Conservation (phyloP, 2,888 invertebrate genomes). For the Dryobota labecula region DNA sequence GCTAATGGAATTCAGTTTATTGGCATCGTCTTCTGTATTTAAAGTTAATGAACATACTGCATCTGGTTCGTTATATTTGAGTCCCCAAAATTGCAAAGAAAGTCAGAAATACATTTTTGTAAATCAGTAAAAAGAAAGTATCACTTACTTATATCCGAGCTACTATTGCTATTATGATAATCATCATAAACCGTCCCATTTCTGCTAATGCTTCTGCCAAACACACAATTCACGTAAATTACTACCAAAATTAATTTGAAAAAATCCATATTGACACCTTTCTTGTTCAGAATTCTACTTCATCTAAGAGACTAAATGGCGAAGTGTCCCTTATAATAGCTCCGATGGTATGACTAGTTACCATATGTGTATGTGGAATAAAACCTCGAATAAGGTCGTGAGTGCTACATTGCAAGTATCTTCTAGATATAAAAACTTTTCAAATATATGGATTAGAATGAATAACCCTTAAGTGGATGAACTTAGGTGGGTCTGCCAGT, state of each 20-base stretch:
- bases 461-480: slow-evolving; percentile 19
- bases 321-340: slow-evolving; percentile 82
- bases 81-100: not conserved
- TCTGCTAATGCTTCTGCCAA: slow-evolving; percentile 71
- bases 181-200: slow-evolving; percentile 68
- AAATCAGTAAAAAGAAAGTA: not conserved
- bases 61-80: not conserved
- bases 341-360: slow-evolving; percentile 70
- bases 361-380: slow-evolving; percentile 83
- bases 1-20: not conserved
- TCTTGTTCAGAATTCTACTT: slow-evolving; percentile 65
- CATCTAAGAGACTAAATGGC: slow-evolving; percentile 75
- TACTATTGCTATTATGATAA: slow-evolving; percentile 51
- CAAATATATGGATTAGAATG: slow-evolving; percentile 25
- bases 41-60: not conserved
- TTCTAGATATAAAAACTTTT: slow-evolving; percentile 46
- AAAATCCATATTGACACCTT: slow-evolving; percentile 69
- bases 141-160: slow-evolving; percentile 64
- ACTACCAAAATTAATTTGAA: slow-evolving; percentile 72
- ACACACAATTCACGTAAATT: slow-evolving; percentile 67
- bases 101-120: not conserved
- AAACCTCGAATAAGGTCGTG: slow-evolving; percentile 64
- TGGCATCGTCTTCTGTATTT: not conserved
- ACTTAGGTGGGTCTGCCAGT: not conserved
- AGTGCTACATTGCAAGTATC: slow-evolving; percentile 44